Percentiles rank a stretch among this genome's conserved stretches.
Conservation (phyloP, 2,797 vertebrate species). For the Bovichtus variegatus region DNA sequence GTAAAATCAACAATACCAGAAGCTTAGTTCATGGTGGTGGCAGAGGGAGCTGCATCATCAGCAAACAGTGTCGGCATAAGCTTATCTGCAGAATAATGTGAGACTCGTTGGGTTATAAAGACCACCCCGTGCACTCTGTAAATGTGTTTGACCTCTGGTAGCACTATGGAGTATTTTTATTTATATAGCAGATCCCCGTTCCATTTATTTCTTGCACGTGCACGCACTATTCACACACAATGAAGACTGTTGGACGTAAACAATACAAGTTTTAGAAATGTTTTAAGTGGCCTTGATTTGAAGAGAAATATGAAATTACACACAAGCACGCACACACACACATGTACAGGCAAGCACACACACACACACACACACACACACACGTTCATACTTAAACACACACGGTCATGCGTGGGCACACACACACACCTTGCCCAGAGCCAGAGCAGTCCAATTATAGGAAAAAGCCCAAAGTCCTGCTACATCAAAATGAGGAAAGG, state of each 20-base stretch:
- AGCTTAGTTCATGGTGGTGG: not conserved
- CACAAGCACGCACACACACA: too few species aligned
- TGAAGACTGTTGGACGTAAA: not conserved
- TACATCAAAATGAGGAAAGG: constrained; percentile 68
- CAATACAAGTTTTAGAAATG: not conserved
- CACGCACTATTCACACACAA: not conserved
- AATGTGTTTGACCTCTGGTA: not conserved
- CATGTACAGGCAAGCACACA: constrained; percentile 5
- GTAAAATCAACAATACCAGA: not conserved
- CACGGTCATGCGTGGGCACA: constrained; percentile 32
- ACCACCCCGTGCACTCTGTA: not conserved
- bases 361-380: constrained; percentile 10
- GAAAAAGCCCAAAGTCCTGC: constrained; percentile 67
- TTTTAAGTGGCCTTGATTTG: not conserved
- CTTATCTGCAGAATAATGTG: constrained; percentile 4
- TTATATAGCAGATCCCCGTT: not conserved
- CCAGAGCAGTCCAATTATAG: constrained; percentile 68
- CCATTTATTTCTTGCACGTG: not conserved
- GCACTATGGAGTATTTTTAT: not conserved
- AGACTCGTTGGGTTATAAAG: not conserved
- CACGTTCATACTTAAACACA: constrained; percentile 2
- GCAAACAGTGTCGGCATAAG: not conserved
- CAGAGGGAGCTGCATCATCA: not conserved
- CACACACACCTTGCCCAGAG: constrained; percentile 58
- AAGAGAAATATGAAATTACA: not conserved